These are phyloP conservation scores for Trididemnum clinides DNA, from an alignment of 23 tunicate genomes.

Conservation along the genomic window DNA sequence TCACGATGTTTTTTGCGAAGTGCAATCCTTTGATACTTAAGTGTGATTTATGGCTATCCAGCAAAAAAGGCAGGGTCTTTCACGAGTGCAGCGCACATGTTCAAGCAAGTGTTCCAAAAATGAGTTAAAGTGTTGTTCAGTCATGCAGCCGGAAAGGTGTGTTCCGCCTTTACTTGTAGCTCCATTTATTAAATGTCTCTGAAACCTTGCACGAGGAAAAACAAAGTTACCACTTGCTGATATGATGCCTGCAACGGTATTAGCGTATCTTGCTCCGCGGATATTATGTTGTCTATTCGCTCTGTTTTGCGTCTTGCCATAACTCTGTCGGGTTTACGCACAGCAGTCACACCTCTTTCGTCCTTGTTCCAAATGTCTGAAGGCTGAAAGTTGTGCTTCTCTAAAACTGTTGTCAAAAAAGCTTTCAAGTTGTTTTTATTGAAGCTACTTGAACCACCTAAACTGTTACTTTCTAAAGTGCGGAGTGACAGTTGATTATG, in stretches of 20 bases:
- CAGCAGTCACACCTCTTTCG: neutral
- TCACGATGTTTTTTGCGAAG: neutral
- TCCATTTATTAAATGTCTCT: neutral
- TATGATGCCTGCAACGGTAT: neutral
- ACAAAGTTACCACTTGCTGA: neutral
- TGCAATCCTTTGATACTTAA: neutral
- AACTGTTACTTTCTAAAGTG: neutral
- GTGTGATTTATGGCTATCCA: neutral
- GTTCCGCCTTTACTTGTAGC: neutral
- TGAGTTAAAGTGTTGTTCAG: neutral
- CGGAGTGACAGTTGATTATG: neutral
- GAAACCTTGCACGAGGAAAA: neutral
- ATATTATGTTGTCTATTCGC: neutral
- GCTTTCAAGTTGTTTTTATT: neutral
- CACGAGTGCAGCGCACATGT: neutral
- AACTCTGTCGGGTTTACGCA: neutral
- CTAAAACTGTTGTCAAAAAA: neutral
- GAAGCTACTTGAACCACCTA: neutral
- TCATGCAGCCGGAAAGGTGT: neutral
- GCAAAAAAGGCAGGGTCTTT: neutral
- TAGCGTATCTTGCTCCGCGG: neutral
- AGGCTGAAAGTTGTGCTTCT: neutral
- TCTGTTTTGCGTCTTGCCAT: neutral
- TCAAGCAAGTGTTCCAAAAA: neutral
- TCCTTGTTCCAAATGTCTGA: neutral